Evolutionary conservation across 2,888 invertebrate genomes (phyloP).

Genomic region (Zaprionus bogoriensis): DNA sequence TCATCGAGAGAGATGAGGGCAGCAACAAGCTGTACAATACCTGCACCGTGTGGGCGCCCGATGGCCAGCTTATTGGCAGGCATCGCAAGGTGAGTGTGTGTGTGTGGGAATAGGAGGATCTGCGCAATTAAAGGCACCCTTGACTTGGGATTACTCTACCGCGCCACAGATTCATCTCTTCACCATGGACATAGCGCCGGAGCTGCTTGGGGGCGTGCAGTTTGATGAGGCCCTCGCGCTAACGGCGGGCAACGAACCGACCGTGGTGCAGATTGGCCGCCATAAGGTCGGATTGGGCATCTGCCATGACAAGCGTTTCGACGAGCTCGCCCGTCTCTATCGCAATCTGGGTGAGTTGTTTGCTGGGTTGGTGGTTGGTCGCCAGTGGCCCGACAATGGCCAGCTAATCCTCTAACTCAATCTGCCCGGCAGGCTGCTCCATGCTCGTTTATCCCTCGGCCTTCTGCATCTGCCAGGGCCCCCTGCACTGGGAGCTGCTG

Average conservation of each 20-base stretch:
- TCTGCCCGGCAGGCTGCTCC: conserved; percentile 87
- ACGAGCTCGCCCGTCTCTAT: conserved; percentile 92
- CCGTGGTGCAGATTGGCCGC: conserved; percentile 88
- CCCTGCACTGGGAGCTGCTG: conserved; percentile 95
- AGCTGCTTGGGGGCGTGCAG: conserved; percentile 90
- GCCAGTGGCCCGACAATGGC: not conserved
- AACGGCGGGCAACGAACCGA: conserved; percentile 89
- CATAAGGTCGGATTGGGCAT: conserved; percentile 95
- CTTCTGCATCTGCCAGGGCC: conserved; percentile 87
- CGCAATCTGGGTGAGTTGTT: conserved; percentile 85
- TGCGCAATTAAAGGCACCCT: not conserved
- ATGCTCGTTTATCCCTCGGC: conserved; percentile 96
- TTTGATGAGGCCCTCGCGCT: conserved; percentile 95
- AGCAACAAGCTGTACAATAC: conserved; percentile 91
- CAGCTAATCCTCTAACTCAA: not conserved
- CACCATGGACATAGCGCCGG: conserved; percentile 89
- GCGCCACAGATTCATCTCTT: conserved; percentile 96
- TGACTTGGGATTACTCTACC: not conserved
- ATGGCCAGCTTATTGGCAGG: conserved; percentile 90
- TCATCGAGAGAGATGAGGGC: conserved; percentile 88
- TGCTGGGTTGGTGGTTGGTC: too few relatives aligned
- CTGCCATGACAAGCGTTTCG: conserved; percentile 97
- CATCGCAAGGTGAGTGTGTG: conserved; percentile 89
- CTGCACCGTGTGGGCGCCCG: conserved; percentile 91
- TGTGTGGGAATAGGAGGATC: not conserved